A percentile compares a stretch with the other conserved stretches of the same genome.
These are phyloP conservation scores for Lacerta agilis DNA, from an alignment of 2,797 vertebrate genomes.

Conservation along the genomic window DNA sequence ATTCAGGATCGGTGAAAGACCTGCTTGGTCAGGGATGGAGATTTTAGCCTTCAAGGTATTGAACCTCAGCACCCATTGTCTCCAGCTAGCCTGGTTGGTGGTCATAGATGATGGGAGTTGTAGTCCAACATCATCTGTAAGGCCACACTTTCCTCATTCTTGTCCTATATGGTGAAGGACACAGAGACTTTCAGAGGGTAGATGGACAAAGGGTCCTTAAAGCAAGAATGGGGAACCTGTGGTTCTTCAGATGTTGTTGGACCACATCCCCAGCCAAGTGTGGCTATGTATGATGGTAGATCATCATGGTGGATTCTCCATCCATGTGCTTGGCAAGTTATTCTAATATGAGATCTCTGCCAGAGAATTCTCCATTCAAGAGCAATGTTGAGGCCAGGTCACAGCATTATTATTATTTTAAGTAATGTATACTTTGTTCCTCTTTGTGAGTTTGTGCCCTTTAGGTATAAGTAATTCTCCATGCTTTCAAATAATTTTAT, in stretches of 20 bases:
- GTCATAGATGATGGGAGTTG: neutral
- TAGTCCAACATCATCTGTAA: too few relatives aligned
- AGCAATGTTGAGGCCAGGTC: neutral
- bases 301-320: too few relatives aligned
- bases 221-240: too few relatives aligned
- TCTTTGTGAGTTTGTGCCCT: constrained; percentile 14
- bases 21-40: neutral
- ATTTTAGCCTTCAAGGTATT: neutral
- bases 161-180: too few relatives aligned
- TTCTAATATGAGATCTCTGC: constrained; percentile 44
- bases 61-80: neutral
- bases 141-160: too few relatives aligned
- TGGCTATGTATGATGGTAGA: too few relatives aligned
- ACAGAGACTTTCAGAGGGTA: too few relatives aligned
- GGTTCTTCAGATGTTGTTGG: too few relatives aligned
- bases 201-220: too few relatives aligned
- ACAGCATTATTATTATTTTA: neutral
- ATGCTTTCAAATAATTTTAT: constrained; percentile 47
- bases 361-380: neutral
- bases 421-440: neutral
- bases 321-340: too few relatives aligned
- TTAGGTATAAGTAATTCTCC: constrained; percentile 32
- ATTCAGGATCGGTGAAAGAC: neutral
- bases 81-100: too few relatives aligned
- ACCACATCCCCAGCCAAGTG: too few relatives aligned